Base-by-base conservation (phyloP, 2,113 vertebrate genomes). In the Macroglossus sobrinus region DNA sequence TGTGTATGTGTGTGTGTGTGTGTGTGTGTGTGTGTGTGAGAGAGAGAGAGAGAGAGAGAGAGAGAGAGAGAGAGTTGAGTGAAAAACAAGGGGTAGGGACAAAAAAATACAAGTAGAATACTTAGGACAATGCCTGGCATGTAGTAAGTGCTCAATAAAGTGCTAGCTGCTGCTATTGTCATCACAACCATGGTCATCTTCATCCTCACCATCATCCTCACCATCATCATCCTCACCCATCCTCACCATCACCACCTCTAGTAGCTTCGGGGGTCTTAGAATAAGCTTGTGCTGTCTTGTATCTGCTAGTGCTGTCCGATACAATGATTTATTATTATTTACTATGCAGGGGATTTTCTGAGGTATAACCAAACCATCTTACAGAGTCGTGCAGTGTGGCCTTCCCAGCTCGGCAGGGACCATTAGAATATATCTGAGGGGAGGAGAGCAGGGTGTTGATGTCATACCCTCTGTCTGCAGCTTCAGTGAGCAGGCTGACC, bases 181-280 rank as follows among this genome's bases (percentile, higher is more conserved):
- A 22, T 4, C 15, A 85, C 5, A 5, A 22, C 10, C 24, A 16
- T 63, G 7, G 1, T 50, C 26, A 45, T 12, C 3, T 35, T 2
- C 40, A 33, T 0, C 13, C 2, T 1, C 6, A 5, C 0, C 4
- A 26, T 0, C 30, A 53, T 0, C 28, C 16, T 1, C 7, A 4
- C 0, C 33, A 22, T 0, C n/a, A 5, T 0, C 38, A n/a, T 0
- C 40, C 61, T 4, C 4, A 4, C 2, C 15, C 38, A n/a, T 0
- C 40, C 61, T 4, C 4, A 4, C 2, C 15, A n/a, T 21, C 15
- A 5, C 21, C 50, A 24, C 55, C 45, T 14, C 53, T 47, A 35
- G 45, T 7, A 15, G 19, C 35, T 28, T 53, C 11, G 0, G 4
- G 4, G 26, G 55, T 79, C 79, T 43, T 35, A 21, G n/a, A 40